phyloP scores from a whole-genome alignment of 2,888 invertebrate species.

The Hirtodrosophila alboralis region DNA sequence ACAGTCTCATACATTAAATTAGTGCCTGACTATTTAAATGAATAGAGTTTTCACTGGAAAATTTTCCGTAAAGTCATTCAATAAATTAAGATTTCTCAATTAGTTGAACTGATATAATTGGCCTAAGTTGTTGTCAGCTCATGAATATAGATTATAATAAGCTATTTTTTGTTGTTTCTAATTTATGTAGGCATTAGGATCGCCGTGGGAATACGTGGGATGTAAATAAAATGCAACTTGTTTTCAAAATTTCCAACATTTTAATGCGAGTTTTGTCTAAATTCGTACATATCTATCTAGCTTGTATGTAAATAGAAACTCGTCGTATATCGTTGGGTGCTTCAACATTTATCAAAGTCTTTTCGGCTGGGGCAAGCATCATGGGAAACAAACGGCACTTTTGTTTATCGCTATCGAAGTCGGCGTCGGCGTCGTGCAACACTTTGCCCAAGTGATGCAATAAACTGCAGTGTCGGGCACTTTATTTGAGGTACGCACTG shows the following conservation, averaged over 20 bases:
- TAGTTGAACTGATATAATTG: too few species aligned
- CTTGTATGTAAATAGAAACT: constrained; percentile 2
- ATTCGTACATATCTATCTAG: constrained; percentile 22
- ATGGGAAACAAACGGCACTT: constrained; percentile 39
- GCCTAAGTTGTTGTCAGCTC: too few species aligned
- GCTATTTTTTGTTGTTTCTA: constrained; percentile 31
- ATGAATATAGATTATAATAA: too few species aligned
- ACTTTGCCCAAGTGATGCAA: constrained; percentile 43
- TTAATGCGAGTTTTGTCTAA: constrained; percentile 33
- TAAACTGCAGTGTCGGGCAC: constrained; percentile 39
- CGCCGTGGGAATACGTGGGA: constrained; percentile 45
- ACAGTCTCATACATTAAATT: too few species aligned
- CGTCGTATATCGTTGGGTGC: constrained; percentile 5
- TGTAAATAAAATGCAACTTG: constrained; percentile 45
- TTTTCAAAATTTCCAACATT: constrained; percentile 34
- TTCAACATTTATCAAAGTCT: constrained; percentile 63
- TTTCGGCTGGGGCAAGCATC: constrained; percentile 2
- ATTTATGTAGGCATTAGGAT: constrained; percentile 21
- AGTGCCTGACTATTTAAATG: too few species aligned
- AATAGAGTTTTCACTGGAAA: too few species aligned
- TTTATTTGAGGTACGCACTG: constrained; percentile 35
- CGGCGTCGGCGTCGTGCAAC: constrained; percentile 25
- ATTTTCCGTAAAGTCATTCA: too few species aligned
- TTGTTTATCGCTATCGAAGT: constrained; percentile 47
- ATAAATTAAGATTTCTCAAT: too few species aligned